These are phyloP conservation scores for Drepana arcuata DNA, from an alignment of 1,140 invertebrate genomes.

Conservation along the genomic window DNA sequence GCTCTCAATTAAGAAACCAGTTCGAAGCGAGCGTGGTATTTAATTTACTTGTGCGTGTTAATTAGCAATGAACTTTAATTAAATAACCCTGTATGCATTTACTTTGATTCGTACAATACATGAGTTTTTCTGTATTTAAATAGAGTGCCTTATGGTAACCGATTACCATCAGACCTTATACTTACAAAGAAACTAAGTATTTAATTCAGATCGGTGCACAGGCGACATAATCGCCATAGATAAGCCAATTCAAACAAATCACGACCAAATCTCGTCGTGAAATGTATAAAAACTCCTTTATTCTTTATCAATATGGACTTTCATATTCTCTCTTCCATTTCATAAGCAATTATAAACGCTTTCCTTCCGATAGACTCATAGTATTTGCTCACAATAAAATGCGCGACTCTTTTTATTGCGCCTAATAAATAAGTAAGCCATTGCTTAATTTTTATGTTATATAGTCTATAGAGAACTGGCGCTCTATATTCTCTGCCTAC, in stretches of 20 bases:
- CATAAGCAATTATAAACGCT: constrained; percentile 47
- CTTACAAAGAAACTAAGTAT: too few species aligned
- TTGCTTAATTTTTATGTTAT: too few species aligned
- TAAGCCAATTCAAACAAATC: constrained; percentile 6
- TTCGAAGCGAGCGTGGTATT: constrained; percentile 13
- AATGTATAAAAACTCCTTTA: constrained; percentile 11
- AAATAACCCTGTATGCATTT: too few species aligned
- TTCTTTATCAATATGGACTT: constrained; percentile 25
- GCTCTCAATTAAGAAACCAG: constrained; percentile 12
- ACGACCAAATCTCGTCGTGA: constrained; percentile 10
- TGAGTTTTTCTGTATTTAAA: too few species aligned
- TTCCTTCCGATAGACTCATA: constrained; percentile 33
- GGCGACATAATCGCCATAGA: too few species aligned
- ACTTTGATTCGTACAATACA: too few species aligned
- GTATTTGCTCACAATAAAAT: constrained; percentile 38
- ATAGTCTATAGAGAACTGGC: too few species aligned
- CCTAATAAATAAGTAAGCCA: too few species aligned
- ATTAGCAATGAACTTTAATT: constrained; percentile 19
- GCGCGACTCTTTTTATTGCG: constrained; percentile 27
- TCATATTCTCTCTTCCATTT: constrained; percentile 45
- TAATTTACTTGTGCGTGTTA: constrained; percentile 12
- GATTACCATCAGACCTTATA: too few species aligned
- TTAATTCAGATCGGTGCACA: too few species aligned
- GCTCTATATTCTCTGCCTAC: too few species aligned
- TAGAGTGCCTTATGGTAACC: too few species aligned